Evolutionary conservation across 1,140 invertebrate genomes (phyloP).

Genomic region (Calliphora vicina): DNA sequence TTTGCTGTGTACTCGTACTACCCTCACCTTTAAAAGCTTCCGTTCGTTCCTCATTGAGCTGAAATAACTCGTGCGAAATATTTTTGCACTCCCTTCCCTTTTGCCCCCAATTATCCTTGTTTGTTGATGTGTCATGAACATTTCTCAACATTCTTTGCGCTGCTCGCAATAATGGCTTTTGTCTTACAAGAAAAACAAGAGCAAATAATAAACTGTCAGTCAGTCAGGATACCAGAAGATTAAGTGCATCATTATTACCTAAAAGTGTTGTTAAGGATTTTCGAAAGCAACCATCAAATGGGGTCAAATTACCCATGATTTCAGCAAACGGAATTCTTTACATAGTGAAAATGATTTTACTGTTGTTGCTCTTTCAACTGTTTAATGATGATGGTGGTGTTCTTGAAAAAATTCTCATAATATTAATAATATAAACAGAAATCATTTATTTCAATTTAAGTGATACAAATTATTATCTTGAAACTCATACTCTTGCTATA

Average conservation of each 20-base stretch:
- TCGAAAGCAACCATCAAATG: constrained; percentile 9
- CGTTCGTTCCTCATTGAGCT: neutral
- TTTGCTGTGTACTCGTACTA: neutral
- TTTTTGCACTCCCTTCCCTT: constrained; percentile 20
- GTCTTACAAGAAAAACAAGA: neutral
- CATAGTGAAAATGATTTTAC: too few species aligned
- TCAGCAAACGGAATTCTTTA: neutral
- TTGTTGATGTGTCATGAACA: neutral
- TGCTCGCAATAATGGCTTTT: neutral
- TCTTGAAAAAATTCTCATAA: neutral
- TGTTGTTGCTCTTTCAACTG: too few species aligned
- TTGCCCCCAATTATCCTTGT: too few species aligned
- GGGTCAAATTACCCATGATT: constrained; percentile 17
- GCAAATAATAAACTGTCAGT: neutral
- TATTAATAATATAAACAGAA: constrained; percentile 8
- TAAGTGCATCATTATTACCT: constrained; percentile 31
- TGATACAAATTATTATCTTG: constrained; percentile 1
- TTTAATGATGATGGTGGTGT: neutral
- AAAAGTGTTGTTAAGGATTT: constrained; percentile 17
- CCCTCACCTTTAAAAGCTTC: constrained; percentile 23
- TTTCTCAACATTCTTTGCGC: neutral
- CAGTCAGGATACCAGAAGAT: constrained; percentile 21
- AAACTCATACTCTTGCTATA: neutral
- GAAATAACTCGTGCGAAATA: constrained; percentile 29
- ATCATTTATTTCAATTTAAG: constrained; percentile 24